Conservation (phyloP, 2,797 vertebrate species). For the Otolemur crassicaudatus region DNA sequence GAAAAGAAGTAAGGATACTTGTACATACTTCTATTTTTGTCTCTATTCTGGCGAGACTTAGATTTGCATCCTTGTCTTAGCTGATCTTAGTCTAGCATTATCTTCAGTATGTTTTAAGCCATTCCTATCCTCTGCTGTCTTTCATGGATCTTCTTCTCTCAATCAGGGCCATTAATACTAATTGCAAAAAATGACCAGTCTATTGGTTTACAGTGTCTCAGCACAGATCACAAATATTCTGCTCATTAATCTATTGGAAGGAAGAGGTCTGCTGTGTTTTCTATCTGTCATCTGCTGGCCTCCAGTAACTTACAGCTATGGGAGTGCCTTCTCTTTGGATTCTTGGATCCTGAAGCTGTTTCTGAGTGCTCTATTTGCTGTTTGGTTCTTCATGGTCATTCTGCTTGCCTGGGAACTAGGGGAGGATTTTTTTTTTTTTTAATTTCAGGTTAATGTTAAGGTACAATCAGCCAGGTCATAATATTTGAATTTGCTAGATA, state of each 20-base stretch:
- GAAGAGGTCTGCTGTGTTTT: not conserved
- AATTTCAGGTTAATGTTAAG: too few species aligned
- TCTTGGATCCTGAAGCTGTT: not conserved
- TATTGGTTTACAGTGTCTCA: not conserved
- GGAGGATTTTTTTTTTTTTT: not conserved
- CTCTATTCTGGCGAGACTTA: not conserved
- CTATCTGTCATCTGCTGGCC: not conserved
- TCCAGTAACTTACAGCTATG: not conserved
- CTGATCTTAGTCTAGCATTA: not conserved
- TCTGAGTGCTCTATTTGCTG: not conserved
- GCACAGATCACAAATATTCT: not conserved
- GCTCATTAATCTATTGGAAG: not conserved
- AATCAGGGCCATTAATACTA: not conserved
- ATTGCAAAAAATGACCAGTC: not conserved
- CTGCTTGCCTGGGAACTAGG: not conserved
- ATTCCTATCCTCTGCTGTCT: not conserved
- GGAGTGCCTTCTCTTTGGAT: not conserved
- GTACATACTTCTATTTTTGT: not conserved
- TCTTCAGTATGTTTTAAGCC: not conserved
- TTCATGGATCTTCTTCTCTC: not conserved
- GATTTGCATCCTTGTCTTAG: constrained; percentile 15
- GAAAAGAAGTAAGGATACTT: not conserved
- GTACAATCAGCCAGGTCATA: too few species aligned
- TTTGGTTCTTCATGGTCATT: not conserved
- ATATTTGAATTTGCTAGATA: too few species aligned